These are phyloP conservation scores for Spilarctia lutea DNA, from an alignment of 2,888 invertebrate species.

Conservation along the genomic window DNA sequence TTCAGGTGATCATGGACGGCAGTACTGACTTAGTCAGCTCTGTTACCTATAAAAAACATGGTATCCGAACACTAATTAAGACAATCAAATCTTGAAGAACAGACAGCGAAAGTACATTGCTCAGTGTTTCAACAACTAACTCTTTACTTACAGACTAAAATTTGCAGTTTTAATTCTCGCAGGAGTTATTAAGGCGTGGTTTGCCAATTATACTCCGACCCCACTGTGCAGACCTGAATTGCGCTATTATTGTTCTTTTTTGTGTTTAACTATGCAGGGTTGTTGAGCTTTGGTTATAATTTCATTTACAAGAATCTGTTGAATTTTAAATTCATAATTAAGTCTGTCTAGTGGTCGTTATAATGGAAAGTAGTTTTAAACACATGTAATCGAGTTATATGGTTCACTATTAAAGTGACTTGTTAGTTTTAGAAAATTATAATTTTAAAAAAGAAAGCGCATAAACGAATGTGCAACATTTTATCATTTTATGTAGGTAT, in stretches of 20 bases:
- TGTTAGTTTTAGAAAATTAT: too few species aligned
- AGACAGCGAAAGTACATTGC: background rate
- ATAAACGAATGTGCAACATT: too few species aligned
- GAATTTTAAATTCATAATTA: background rate
- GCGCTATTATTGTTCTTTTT: slow-evolving; percentile 28
- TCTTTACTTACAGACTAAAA: slow-evolving; percentile 15
- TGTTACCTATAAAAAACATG: too few species aligned
- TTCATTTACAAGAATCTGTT: slow-evolving; percentile 16
- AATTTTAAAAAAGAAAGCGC: too few species aligned
- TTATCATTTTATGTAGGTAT: too few species aligned
- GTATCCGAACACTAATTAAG: background rate
- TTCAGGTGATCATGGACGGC: too few species aligned
- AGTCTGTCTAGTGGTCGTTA: background rate
- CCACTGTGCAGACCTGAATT: slow-evolving; percentile 38
- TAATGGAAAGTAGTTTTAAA: background rate
- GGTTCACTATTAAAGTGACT: background rate
- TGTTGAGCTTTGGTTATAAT: slow-evolving; percentile 1
- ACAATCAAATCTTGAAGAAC: slow-evolving; percentile 11
- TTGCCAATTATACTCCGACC: slow-evolving; percentile 20
- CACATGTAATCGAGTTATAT: background rate
- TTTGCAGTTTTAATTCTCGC: slow-evolving; percentile 19
- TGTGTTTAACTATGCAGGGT: slow-evolving; percentile 10
- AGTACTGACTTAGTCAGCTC: too few species aligned
- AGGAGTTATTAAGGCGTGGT: slow-evolving; percentile 25
- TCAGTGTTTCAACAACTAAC: slow-evolving; percentile 6